phyloP scores from a whole-genome alignment of 2,113 vertebrate genomes.

The Tragulus kanchil region DNA sequence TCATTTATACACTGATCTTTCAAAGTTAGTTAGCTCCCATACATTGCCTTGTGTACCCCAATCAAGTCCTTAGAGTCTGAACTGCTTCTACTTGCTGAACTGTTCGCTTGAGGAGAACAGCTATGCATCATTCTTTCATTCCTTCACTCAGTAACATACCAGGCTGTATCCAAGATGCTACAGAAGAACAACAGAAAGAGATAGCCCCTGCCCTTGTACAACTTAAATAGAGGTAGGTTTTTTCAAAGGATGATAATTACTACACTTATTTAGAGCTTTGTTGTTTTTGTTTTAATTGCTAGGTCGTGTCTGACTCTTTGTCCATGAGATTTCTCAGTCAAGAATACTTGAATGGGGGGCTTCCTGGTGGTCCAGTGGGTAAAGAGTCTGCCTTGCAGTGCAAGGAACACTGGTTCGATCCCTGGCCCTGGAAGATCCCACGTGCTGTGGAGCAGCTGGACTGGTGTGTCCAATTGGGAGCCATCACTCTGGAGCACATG shows the following conservation, averaged over 20 bases:
- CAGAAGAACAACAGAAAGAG: neutral
- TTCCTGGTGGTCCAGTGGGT: too few species aligned
- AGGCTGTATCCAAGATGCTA: neutral
- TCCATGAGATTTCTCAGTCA: neutral
- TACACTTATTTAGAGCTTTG: neutral
- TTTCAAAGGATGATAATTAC: neutral
- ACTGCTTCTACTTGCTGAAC: neutral
- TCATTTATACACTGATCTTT: conserved; percentile 19
- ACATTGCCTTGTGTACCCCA: neutral
- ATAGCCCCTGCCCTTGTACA: neutral
- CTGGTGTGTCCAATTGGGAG: too few species aligned
- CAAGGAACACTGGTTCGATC: too few species aligned
- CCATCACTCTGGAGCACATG: too few species aligned
- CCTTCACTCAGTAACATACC: neutral
- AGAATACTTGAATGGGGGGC: neutral
- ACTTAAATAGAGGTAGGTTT: neutral
- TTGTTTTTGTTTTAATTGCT: neutral
- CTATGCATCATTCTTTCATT: neutral
- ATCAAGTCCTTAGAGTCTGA: neutral
- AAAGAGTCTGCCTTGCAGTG: too few species aligned
- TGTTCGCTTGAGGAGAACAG: neutral
- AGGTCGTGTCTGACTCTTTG: neutral
- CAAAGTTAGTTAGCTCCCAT: neutral
- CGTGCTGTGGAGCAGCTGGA: too few species aligned
- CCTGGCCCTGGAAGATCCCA: too few species aligned